Evolutionary conservation across 1,140 invertebrate genomes (phyloP), one percentile per base, ranked within the genome.

Genomic region (Tetramorium alpestre): DNA sequence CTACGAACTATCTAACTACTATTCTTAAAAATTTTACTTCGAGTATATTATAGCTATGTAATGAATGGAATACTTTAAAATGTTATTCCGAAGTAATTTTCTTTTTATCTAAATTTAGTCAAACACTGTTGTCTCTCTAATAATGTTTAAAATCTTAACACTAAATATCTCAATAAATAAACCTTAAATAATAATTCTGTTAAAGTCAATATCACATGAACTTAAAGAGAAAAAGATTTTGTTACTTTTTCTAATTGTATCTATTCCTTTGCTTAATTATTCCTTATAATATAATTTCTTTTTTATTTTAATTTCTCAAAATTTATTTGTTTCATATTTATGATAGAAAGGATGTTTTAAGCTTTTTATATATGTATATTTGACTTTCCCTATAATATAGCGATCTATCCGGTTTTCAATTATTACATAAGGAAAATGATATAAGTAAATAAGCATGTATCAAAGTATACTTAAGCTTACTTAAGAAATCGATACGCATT

Each of bases 401-500:
- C 25, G 25, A 51, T 38, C 18, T n/a, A 33, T 56, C 16, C 7
- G 38, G 22, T 44, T 70, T 81, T 60, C 33, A 70, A 58, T 81
- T 69, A 70, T 56, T 41, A 56, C 25, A 70, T 16, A 60, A 56
- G n/a, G 2, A 16, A 73, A 47, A 16, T 25, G 41, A 62, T 64
- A 25, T 47, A 69, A 80, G 28, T 67, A 73, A 60, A 60, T 75
- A 84, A 49, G 4, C 28, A 72, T 70, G 28, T 38, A 60, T 84
- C 54, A 84, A 75, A 60, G 41, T 44, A 41, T 41, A 49, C 64
- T 82, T 58, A 47, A 58, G 67, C 7, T 56, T 75, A 84, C 69
- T 84, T 75, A 75, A 75, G 54, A 73, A 60, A 84, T 84, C 69
- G 80, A 84, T 56, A 44, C 56, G 25, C 75, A 84, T 84, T 84